Base-by-base conservation (phyloP, 2,888 invertebrate species). In the Orthosia incerta region DNA sequence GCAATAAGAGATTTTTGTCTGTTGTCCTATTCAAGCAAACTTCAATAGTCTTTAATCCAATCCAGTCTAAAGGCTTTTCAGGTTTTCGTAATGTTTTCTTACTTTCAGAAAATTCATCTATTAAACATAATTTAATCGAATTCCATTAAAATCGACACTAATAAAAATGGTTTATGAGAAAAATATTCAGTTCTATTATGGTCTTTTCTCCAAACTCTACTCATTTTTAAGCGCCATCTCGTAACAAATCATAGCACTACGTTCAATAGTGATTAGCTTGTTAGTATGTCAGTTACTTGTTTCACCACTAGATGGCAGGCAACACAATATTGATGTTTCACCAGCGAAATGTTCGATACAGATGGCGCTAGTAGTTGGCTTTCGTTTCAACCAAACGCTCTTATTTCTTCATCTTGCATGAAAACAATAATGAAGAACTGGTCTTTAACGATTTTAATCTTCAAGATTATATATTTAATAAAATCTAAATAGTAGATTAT, bases 291-390 rank as follows among this genome's bases (percentile, higher is more conserved):
- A 18, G 1, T 13, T 46, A 46, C 51, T 15, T 0, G 0, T 55
- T 0, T 4, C 9, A 16, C 7, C 57, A 62, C 60, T 12, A 83
- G 83, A 74, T 60, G 80, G 74, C 79, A 67, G 55, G 9, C 2
- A 45, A n/a, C 4, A 18, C 18, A 66, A 66, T 5, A 26, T 11
- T n/a, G 0, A 18, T 46, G 59, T 60, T 71, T 51, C 7, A 13
- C 15, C 0, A 1, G 26, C 0, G 2, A 15, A 62, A 48, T 12
- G 13, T 46, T 4, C 12, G 3, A 20, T 11, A 63, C 13, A 85
- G 85, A 78, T 85, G 84, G 67, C 73, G 70, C 55, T 71, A 83
- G n/a, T 26, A 0, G 59, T 56, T 55, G 0, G n/a, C 5, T 7
- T 50, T 15, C 15, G 12, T 23, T 26, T 4, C 20, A 15, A 13